Evolutionary conservation across 2,888 invertebrate genomes (phyloP).

Genomic region (Diaphora mendica): DNA sequence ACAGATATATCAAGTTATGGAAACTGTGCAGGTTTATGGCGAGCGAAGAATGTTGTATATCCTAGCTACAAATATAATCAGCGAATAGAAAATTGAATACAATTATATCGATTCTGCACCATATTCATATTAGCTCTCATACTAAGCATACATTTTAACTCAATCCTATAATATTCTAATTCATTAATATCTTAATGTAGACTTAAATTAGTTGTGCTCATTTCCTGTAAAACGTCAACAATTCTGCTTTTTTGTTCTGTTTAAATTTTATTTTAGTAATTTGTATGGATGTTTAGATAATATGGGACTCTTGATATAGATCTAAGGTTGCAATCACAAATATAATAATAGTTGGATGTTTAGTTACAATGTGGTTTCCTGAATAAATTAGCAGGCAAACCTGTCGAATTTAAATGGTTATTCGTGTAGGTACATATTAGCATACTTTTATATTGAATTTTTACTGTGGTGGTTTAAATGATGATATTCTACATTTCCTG

Average conservation of each 20-base stretch:
- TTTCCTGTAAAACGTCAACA: constrained; percentile 52
- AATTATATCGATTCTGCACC: constrained; percentile 40
- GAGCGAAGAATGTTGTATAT: constrained; percentile 25
- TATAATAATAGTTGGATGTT: not conserved
- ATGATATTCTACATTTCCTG: no score
- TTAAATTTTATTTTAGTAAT: not conserved
- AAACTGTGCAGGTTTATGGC: not conserved
- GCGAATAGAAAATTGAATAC: constrained; percentile 40
- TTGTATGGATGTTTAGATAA: not conserved
- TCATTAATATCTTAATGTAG: constrained; percentile 46
- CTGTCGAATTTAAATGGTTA: not conserved
- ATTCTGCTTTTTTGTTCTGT: not conserved
- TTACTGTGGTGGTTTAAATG: no score
- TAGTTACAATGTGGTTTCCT: not conserved
- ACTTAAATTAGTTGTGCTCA: constrained; percentile 56
- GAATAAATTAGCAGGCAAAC: not conserved
- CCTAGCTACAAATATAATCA: constrained; percentile 25
- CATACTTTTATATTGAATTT: no score
- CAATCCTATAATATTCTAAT: constrained; percentile 37
- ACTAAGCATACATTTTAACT: constrained; percentile 33
- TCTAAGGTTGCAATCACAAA: not conserved
- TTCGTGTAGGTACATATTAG: no score
- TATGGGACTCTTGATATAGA: not conserved
- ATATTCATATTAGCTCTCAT: constrained; percentile 33
- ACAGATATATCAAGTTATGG: not conserved